Percentiles rank a stretch among this genome's conserved stretches.
These are phyloP conservation scores for Corythoichthys haematopterus DNA, from an alignment of 2,113 vertebrate species.

Conservation along the genomic window DNA sequence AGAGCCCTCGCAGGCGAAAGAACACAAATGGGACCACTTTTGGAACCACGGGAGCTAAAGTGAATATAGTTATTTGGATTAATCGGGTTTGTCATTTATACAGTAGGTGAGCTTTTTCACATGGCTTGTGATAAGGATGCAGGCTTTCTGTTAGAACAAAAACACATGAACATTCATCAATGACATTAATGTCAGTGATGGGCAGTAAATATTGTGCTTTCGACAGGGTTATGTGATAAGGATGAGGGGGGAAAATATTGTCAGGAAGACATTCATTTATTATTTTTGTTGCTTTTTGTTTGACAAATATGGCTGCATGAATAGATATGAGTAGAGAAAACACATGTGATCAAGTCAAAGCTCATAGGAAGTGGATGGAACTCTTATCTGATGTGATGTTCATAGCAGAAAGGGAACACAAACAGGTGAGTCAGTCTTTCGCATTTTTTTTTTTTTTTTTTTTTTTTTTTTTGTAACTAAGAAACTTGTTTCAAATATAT, in stretches of 20 bases:
- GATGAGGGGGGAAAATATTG: conserved; percentile 48
- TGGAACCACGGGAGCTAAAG: conserved; percentile 19
- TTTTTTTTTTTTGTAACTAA: background rate
- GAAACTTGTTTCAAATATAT: background rate
- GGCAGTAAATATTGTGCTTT: conserved; percentile 29
- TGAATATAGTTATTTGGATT: background rate
- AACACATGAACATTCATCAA: conserved; percentile 6
- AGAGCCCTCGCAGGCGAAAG: conserved; percentile 48
- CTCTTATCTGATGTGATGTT: conserved; percentile 38
- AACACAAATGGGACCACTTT: conserved; percentile 33
- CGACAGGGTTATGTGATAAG: conserved; percentile 46
- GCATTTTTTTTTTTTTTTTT: background rate
- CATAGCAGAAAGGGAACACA: conserved; percentile 26
- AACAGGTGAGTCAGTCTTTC: conserved; percentile 29
- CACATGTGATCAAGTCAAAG: conserved; percentile 46
- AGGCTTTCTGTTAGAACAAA: background rate
- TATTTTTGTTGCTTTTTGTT: conserved; percentile 23
- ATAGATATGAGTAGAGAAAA: conserved; percentile 62
- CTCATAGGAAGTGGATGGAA: conserved; percentile 36
- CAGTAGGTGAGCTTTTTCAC: background rate
- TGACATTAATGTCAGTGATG: conserved; percentile 20
- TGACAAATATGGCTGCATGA: conserved; percentile 46
- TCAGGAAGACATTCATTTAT: conserved; percentile 56
- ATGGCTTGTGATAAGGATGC: background rate
- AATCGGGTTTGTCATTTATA: conserved; percentile 2